Conservation (phyloP, 2,888 invertebrate species). For the Chrysolina americana region DNA sequence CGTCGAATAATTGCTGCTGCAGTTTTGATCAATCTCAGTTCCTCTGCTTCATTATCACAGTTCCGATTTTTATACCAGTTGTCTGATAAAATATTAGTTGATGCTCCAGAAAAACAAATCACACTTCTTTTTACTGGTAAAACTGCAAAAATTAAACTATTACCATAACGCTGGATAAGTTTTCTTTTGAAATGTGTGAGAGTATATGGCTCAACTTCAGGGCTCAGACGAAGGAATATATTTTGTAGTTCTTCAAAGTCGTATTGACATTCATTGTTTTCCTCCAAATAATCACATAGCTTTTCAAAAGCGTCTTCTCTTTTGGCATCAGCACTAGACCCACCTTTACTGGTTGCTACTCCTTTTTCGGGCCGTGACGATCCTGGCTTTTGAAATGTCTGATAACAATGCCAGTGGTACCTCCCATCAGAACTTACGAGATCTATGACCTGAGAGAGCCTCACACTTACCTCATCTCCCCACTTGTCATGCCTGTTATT, state of each 20-base stretch:
- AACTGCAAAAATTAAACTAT: constrained; percentile 30
- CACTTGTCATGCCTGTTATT: constrained; percentile 31
- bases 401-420: constrained; percentile 20
- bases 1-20: constrained; percentile 38
- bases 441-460: constrained; percentile 33
- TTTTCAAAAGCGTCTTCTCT: constrained; percentile 28
- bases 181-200: constrained; percentile 31
- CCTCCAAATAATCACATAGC: constrained; percentile 28
- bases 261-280: constrained; percentile 26
- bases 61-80: constrained; percentile 31
- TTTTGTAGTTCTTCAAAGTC: constrained; percentile 27
- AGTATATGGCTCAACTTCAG: constrained; percentile 31
- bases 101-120: constrained; percentile 30
- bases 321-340: constrained; percentile 24
- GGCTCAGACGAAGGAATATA: constrained; percentile 29
- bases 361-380: constrained; percentile 22
- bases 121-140: constrained; percentile 33
- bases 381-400: constrained; percentile 24
- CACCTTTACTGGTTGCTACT: constrained; percentile 19
- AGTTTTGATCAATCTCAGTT: constrained; percentile 26
- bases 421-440: constrained; percentile 34
- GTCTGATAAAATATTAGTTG: constrained; percentile 26
- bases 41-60: constrained; percentile 5
- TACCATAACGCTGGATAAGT: constrained; percentile 32
- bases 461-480: constrained; percentile 31